Conservation (phyloP, 2,797 vertebrate species). For the Sebastolobus altivelis region DNA sequence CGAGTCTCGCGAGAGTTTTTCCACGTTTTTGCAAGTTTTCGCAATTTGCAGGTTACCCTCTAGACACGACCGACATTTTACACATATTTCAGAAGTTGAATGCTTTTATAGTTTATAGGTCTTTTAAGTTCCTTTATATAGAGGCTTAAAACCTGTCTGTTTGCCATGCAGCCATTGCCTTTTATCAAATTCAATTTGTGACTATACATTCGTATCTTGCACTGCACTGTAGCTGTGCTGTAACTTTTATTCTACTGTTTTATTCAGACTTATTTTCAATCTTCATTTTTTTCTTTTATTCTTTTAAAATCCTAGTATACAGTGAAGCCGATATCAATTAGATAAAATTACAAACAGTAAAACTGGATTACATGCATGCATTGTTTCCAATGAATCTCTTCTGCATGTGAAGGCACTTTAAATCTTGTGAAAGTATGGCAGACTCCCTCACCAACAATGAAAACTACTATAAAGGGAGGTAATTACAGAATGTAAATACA, state of each 20-base stretch:
- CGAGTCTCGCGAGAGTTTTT: too few species aligned
- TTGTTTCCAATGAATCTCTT: neutral
- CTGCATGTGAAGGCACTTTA: neutral
- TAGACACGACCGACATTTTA: neutral
- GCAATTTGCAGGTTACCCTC: too few species aligned
- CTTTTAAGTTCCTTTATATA: neutral
- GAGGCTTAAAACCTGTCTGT: neutral
- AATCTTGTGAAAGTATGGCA: rapidly evolving
- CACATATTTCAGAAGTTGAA: neutral
- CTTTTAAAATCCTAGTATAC: neutral
- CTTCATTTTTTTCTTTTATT: neutral
- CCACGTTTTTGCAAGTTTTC: too few species aligned
- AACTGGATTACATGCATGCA: neutral
- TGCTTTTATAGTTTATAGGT: neutral
- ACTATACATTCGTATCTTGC: neutral
- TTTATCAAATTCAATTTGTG: neutral
- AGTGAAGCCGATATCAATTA: neutral
- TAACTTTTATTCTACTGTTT: neutral
- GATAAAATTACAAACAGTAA: neutral
- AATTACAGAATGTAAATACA: neutral
- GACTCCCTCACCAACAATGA: neutral
- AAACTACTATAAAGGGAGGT: neutral
- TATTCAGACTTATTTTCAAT: neutral
- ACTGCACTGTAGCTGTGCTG: neutral
- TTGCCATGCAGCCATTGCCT: neutral